Percentiles rank a stretch among this genome's conserved stretches.
Conservation (phyloP, 2,888 invertebrate genomes). For the Epiblema foenella region DNA sequence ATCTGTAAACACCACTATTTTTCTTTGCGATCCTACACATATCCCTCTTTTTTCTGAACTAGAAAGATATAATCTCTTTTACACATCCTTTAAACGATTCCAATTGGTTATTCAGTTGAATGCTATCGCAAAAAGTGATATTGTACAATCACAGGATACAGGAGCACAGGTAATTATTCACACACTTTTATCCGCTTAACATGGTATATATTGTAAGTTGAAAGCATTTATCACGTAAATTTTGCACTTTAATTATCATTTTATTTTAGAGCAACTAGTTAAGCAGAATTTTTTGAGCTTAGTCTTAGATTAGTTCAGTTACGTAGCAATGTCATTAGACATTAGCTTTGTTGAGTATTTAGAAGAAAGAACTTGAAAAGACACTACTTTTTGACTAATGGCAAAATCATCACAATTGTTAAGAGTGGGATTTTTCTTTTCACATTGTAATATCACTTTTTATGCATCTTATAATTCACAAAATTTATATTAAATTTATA, state of each 20-base stretch:
- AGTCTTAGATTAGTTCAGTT: constrained; percentile 60
- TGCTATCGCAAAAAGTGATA: constrained; percentile 47
- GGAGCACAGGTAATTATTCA: constrained; percentile 74
- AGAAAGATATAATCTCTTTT: constrained; percentile 39
- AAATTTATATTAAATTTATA: constrained; percentile 54
- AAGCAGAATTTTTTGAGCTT: constrained; percentile 62
- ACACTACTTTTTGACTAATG: constrained; percentile 77
- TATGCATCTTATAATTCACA: constrained; percentile 64
- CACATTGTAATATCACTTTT: constrained; percentile 56
- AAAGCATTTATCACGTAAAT: constrained; percentile 50
- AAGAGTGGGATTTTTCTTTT: constrained; percentile 66
- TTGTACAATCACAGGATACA: constrained; percentile 62
- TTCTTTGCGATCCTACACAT: constrained; percentile 15
- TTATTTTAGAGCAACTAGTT: constrained; percentile 52
- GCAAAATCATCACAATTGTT: constrained; percentile 84
- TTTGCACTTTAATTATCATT: constrained; percentile 47
- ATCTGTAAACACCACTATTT: constrained; percentile 26
- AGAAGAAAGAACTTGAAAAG: constrained; percentile 54
- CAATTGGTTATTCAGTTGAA: constrained; percentile 48
- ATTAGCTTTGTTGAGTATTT: constrained; percentile 58
- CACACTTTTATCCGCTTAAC: constrained; percentile 56
- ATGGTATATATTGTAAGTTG: constrained; percentile 50
- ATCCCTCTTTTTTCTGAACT: constrained; percentile 19
- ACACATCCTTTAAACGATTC: constrained; percentile 23
- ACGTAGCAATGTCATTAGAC: constrained; percentile 54